Evolutionary conservation across 1,140 invertebrate genomes (phyloP), one percentile per base, ranked within the genome.

Genomic region (Melanaphis sacchari): DNA sequence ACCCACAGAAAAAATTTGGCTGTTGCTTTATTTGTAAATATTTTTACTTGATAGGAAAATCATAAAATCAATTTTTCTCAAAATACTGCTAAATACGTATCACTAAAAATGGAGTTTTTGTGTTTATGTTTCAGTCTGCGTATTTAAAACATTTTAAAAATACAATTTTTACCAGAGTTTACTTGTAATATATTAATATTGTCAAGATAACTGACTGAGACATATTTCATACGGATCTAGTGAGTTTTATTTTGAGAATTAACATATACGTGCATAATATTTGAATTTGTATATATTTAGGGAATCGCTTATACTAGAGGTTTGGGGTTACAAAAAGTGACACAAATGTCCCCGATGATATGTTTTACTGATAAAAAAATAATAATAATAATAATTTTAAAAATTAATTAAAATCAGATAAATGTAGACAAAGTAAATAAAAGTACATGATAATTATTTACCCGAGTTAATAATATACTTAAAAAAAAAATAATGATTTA

Each of bases 371-470:
- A 15, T 66, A 66, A 66, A 66, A 66, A 59, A 31, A 66, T n/a
- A n/a, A n/a, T n/a, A n/a, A n/a, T n/a, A n/a, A n/a, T n/a, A 66
- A 31, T 66, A 66, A 66, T 66, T 66, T 66, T 8, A 66, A 66
- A 66, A 66, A 31, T 66, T 66, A 66, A 66, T 66, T 66, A 66
- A 66, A 66, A n/a, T 66, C 59, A 66, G 59, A 66, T 66, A 66
- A 66, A 66, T 66, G 11, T 66, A 15, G 59, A 66, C 31, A 66
- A 66, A 66, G 59, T 66, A 66, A 66, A 66, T 66, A 66, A 66
- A 59, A 66, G 31, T n/a, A n/a, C 11, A 76, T 22, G 36, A 18
- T 18, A 76, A 76, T 11, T n/a, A 76, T 76, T n/a, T n/a, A n/a
- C 31, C 15, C 11, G 31, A 18, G 59, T 76, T n/a, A 76, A 59